Percentiles rank a stretch among this genome's conserved stretches.
phyloP scores from a whole-genome alignment of 2,113 vertebrate genomes.

The Melanerpes formicivorus region DNA sequence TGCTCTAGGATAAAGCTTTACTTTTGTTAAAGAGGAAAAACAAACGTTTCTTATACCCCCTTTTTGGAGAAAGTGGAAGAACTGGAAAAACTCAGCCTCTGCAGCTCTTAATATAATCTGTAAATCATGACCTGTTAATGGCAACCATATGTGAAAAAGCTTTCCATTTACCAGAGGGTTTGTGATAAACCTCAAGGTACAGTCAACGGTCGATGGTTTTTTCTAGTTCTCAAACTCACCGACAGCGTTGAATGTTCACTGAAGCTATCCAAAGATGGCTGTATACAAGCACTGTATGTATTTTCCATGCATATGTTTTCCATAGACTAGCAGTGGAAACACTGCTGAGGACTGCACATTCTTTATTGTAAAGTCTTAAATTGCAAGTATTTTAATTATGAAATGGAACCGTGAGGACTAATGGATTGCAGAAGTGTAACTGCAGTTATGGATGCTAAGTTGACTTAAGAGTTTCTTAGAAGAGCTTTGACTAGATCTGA shows the following conservation, averaged over 20 bases:
- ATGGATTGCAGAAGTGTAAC: constrained; percentile 50
- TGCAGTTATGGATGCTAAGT: not conserved
- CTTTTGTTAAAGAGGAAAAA: not conserved
- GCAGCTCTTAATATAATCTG: constrained; percentile 27
- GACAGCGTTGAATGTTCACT: constrained; percentile 98
- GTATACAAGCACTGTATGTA: not conserved
- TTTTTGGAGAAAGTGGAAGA: not conserved
- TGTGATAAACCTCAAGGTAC: constrained; percentile 92
- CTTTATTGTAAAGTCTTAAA: constrained; percentile 56
- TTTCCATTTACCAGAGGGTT: constrained; percentile 30
- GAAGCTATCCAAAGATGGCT: constrained; percentile 79
- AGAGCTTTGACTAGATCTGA: not conserved
- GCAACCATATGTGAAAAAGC: constrained; percentile 42
- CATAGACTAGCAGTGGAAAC: constrained; percentile 58
- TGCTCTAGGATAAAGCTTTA: not conserved
- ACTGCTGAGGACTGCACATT: constrained; percentile 65
- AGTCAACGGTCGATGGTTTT: constrained; percentile 99
- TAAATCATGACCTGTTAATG: constrained; percentile 59
- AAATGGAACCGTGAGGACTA: constrained; percentile 59
- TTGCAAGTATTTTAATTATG: constrained; percentile 61
- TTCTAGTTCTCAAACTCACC: constrained; percentile 91
- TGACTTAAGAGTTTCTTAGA: constrained; percentile 11
- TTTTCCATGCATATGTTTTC: constrained; percentile 60
- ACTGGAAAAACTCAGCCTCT: constrained; percentile 50
- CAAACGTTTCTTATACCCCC: not conserved